These are phyloP conservation scores for Bucorvus abyssinicus DNA, from an alignment of 2,797 vertebrate species.

Conservation along the genomic window DNA sequence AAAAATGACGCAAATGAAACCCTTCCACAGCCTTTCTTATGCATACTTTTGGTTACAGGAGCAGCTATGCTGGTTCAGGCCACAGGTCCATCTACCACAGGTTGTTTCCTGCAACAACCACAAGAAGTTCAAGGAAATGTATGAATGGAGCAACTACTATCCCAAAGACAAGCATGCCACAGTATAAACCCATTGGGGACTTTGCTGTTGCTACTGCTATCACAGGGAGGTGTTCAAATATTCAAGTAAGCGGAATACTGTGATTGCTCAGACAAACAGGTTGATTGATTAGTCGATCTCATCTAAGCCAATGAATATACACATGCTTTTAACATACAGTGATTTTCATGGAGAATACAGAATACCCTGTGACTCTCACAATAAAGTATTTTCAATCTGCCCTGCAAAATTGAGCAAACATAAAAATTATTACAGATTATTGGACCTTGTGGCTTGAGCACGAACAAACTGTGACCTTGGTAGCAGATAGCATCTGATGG, in stretches of 20 bases:
- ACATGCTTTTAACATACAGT: neutral
- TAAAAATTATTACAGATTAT: neutral
- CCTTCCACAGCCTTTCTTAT: neutral
- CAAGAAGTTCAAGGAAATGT: neutral
- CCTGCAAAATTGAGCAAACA: neutral
- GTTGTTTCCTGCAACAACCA: neutral
- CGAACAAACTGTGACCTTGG: neutral
- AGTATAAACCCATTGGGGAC: neutral
- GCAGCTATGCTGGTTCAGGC: neutral
- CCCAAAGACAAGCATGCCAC: neutral
- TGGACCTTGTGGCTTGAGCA: neutral
- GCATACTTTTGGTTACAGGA: neutral
- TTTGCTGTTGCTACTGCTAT: neutral
- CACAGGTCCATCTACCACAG: neutral
- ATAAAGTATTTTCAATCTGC: neutral
- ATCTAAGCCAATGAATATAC: neutral
- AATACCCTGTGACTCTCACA: neutral
- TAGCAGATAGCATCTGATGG: neutral
- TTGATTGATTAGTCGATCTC: neutral
- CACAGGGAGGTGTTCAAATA: neutral
- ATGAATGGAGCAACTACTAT: neutral
- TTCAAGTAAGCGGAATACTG: neutral
- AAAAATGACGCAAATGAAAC: neutral
- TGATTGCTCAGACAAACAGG: neutral
- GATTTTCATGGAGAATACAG: neutral